Conservation (phyloP, 2,113 vertebrate species). For the Onychorhynchus coronatus region DNA sequence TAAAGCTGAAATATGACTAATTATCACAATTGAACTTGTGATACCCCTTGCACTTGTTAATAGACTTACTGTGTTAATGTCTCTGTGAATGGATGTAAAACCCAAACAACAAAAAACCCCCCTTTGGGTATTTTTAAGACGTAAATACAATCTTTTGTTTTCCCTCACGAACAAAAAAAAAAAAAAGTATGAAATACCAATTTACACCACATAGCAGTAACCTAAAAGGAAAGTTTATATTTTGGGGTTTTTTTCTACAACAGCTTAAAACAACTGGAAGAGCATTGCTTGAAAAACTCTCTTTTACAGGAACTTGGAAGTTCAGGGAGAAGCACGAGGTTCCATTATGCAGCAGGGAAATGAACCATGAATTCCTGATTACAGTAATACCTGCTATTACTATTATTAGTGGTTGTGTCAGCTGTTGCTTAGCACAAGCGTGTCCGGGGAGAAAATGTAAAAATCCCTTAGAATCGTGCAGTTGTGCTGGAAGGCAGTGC, state of each 20-base stretch:
- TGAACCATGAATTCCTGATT: background rate
- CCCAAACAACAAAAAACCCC: background rate
- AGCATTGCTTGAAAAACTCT: background rate
- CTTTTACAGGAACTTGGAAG: background rate
- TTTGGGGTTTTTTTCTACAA: background rate
- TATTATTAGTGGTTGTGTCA: background rate
- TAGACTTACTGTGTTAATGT: background rate
- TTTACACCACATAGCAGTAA: background rate
- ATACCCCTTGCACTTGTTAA: slow-evolving; percentile 19
- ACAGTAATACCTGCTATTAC: background rate
- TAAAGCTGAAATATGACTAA: slow-evolving; percentile 40
- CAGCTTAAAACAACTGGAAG: background rate
- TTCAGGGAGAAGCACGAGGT: background rate
- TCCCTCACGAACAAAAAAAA: background rate
- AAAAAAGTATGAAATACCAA: background rate
- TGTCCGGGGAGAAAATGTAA: background rate
- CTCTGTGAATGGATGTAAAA: background rate
- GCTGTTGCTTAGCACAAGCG: background rate
- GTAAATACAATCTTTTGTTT: background rate
- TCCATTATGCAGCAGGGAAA: background rate
- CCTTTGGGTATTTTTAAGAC: background rate
- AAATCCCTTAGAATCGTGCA: background rate
- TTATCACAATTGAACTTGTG: slow-evolving; percentile 8
- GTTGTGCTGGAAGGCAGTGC: background rate
- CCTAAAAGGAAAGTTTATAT: background rate